Percentiles rank a stretch among this genome's conserved stretches.
Evolutionary conservation across 2,888 invertebrate species (phyloP).

Genomic region (Scaptomyza parva): DNA sequence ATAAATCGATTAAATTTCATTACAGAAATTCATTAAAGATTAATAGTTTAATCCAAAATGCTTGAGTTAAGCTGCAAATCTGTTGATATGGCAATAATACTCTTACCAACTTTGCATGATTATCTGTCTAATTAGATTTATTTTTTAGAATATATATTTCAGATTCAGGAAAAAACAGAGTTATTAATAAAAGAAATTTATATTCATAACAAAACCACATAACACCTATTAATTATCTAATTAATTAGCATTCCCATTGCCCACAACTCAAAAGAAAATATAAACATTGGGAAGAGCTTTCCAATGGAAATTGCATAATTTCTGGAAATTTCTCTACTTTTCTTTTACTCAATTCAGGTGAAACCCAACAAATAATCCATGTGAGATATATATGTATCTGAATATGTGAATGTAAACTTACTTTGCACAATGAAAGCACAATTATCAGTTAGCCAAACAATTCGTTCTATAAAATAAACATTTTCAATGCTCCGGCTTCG

Average conservation of each 20-base stretch:
- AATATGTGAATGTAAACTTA: conserved; percentile 7
- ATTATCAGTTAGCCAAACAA: conserved; percentile 53
- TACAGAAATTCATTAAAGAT: background rate
- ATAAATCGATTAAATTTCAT: conserved; percentile 2
- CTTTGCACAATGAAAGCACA: conserved; percentile 24
- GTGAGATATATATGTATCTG: background rate
- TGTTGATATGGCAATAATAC: background rate
- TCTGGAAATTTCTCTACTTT: background rate
- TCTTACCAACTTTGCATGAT: conserved; percentile 1
- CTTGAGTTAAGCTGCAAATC: background rate
- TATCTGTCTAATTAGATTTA: background rate
- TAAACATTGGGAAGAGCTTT: background rate
- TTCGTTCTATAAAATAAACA: conserved; percentile 50
- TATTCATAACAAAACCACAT: background rate
- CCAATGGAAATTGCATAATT: background rate
- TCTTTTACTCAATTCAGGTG: conserved; percentile 26
- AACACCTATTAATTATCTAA: background rate
- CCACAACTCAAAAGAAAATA: background rate
- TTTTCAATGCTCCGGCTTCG: conserved; percentile 30
- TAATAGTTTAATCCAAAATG: background rate
- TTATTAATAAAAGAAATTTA: too few relatives aligned
- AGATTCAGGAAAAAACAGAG: too few relatives aligned
- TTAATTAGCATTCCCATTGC: background rate
- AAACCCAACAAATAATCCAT: conserved; percentile 6
- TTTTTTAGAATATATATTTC: background rate